Percentiles rank a stretch among this genome's conserved stretches.
phyloP scores from a whole-genome alignment of 1,140 invertebrate species.

The Charaxes varanes region DNA sequence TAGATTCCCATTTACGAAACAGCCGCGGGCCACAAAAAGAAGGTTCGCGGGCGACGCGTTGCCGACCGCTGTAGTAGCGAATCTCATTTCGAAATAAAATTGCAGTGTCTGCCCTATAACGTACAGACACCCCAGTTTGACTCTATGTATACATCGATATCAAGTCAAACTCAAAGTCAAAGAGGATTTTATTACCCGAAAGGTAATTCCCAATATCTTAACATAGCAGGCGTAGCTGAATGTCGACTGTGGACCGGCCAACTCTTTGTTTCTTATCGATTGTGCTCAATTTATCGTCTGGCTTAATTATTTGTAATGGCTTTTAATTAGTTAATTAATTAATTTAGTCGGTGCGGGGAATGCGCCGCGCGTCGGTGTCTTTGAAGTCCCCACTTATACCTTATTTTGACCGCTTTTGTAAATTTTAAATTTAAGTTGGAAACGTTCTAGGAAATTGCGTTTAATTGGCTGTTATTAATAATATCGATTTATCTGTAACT shows the following conservation, averaged over 20 bases:
- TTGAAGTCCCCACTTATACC: slow-evolving; percentile 38
- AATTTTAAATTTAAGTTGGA: slow-evolving; percentile 16
- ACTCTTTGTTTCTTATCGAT: slow-evolving; percentile 60
- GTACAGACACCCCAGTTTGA: no score
- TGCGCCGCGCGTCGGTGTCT: slow-evolving; percentile 41
- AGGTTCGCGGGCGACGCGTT: no score
- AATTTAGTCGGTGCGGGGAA: slow-evolving; percentile 53
- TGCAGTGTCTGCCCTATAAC: no score
- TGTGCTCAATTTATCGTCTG: slow-evolving; percentile 55
- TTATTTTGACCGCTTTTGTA: slow-evolving; percentile 43
- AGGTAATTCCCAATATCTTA: slow-evolving; percentile 1
- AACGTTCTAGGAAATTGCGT: slow-evolving; percentile 5
- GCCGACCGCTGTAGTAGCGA: no score
- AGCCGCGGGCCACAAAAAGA: no score
- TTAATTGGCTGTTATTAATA: slow-evolving; percentile 1
- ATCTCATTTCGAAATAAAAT: no score
- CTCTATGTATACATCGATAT: no score
- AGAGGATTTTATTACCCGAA: no score
- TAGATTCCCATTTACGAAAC: no score
- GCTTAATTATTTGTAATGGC: slow-evolving; percentile 70
- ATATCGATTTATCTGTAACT: no score
- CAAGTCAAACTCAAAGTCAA: no score
- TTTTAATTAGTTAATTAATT: slow-evolving; percentile 71
- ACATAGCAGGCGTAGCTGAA: slow-evolving; percentile 3
- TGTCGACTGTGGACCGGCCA: slow-evolving; percentile 3